Evolutionary conservation across 1,140 invertebrate species (phyloP), one percentile per base, ranked within the genome.

Genomic region (Drosophila bipectinata): DNA sequence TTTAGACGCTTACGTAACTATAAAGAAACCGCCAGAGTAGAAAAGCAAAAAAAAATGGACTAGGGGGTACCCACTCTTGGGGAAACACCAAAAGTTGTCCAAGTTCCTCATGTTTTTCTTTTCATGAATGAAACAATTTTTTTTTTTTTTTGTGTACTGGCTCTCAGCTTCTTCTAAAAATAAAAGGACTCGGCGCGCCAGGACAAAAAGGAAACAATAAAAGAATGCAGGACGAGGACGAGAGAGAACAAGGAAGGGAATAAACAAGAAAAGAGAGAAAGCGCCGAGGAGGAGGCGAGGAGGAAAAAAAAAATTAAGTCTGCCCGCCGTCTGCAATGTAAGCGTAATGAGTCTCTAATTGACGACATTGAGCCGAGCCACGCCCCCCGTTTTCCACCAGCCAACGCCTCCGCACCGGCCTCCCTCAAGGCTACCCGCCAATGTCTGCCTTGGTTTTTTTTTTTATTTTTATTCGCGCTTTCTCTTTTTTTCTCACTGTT

Each of bases 291-390:
- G 53, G 68, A 64, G 15, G 15, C 1, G 41, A 39, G 45, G 39
- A 21, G 53, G 68, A 64, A 56, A 76, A 71, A 64, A 56, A 79
- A 75, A 82, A 68, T 77, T 63, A 87, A 84, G 88, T 90, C 88
- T 90, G 80, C 71, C 63, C 71, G 80, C 69, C 72, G 88, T 90
- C 88, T 90, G 80, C 88, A 90, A 75, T 88, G 89, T 59, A 69
- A 79, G 80, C 75, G 80, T 90, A 90, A 90, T 90, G 88, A 90
- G 88, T 90, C 80, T 90, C 88, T 90, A 90, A 90, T 90, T 90
- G 88, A 90, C 88, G 88, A 79, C 83, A 90, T 80, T 90, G 82
- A 81, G 75, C 77, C 72, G 64, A 51, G 60, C 41, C 51, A 39
- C 56, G 57, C 24, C 34, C 55, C 41, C 41, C 6, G 4, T 14